Percentiles rank a stretch among this genome's conserved stretches.
These are phyloP conservation scores for Phocoena phocoena DNA, from an alignment of 2,113 vertebrate species.

Conservation along the genomic window DNA sequence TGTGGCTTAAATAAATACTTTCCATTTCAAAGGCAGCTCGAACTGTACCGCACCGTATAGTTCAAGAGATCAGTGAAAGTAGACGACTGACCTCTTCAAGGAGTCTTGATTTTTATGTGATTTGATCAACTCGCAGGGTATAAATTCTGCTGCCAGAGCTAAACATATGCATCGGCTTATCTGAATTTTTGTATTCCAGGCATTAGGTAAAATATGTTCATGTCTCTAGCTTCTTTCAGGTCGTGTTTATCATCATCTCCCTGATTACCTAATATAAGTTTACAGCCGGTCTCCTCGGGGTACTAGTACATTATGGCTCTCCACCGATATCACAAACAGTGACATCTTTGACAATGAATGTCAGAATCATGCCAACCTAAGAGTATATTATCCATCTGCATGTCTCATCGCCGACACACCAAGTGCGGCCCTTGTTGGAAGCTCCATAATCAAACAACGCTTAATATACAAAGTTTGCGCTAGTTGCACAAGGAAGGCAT, in stretches of 20 bases:
- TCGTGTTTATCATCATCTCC: slow-evolving; percentile 67
- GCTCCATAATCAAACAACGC: neutral
- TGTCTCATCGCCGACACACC: neutral
- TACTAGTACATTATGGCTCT: slow-evolving; percentile 56
- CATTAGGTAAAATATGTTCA: slow-evolving; percentile 69
- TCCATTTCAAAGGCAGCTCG: slow-evolving; percentile 10
- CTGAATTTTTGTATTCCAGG: slow-evolving; percentile 62
- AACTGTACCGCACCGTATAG: slow-evolving; percentile 17
- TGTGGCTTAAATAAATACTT: slow-evolving; percentile 62
- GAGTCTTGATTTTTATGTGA: slow-evolving; percentile 65
- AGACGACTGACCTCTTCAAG: slow-evolving; percentile 68
- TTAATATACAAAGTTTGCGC: neutral
- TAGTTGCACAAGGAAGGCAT: neutral
- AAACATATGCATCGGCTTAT: slow-evolving; percentile 65
- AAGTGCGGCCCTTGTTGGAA: neutral
- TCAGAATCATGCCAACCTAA: slow-evolving; percentile 43
- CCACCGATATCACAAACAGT: slow-evolving; percentile 61
- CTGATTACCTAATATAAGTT: slow-evolving; percentile 70
- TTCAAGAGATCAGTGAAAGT: slow-evolving; percentile 63
- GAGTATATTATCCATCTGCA: slow-evolving; percentile 33
- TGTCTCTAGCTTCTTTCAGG: slow-evolving; percentile 67
- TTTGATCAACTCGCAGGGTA: slow-evolving; percentile 51
- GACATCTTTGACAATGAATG: slow-evolving; percentile 72
- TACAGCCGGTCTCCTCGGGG: slow-evolving; percentile 75
- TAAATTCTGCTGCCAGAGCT: slow-evolving; percentile 49